Conservation (phyloP, 2,113 vertebrate genomes). For the Spilogale gracilis region DNA sequence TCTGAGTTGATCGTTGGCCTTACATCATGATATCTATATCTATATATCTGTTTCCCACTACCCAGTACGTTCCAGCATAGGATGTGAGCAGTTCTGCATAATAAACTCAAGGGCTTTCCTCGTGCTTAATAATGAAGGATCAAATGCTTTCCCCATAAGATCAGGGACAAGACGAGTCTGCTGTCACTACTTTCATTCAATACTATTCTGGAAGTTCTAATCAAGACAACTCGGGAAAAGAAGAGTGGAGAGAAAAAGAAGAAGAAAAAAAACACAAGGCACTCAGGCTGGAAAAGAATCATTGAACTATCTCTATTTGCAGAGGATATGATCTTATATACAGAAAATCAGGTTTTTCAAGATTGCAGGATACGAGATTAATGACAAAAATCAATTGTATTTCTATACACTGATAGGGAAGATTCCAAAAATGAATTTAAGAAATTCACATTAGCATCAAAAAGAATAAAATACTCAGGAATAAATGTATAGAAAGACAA, state of each 20-base stretch:
- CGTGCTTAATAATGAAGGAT: neutral
- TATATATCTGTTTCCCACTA: neutral
- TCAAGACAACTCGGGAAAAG: neutral
- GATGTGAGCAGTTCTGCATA: neutral
- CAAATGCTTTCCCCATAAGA: neutral
- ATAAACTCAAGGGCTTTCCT: neutral
- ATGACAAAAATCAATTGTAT: neutral
- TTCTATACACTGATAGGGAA: neutral
- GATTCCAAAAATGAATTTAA: neutral
- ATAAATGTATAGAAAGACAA: neutral
- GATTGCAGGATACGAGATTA: neutral
- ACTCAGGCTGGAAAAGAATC: neutral
- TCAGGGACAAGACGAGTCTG: neutral
- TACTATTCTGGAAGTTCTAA: neutral
- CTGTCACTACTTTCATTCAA: neutral
- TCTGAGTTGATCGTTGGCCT: neutral
- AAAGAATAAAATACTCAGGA: constrained; percentile 1
- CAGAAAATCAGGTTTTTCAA: neutral
- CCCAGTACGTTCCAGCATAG: neutral
- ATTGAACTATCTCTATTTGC: neutral
- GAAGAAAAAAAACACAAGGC: neutral
- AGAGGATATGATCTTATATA: neutral
- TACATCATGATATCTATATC: neutral
- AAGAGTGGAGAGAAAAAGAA: neutral
- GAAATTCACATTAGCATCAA: neutral